Percentiles rank a stretch among this genome's conserved stretches.
phyloP scores from a whole-genome alignment of 2,888 invertebrate species.

The Cyclophora albipunctata region DNA sequence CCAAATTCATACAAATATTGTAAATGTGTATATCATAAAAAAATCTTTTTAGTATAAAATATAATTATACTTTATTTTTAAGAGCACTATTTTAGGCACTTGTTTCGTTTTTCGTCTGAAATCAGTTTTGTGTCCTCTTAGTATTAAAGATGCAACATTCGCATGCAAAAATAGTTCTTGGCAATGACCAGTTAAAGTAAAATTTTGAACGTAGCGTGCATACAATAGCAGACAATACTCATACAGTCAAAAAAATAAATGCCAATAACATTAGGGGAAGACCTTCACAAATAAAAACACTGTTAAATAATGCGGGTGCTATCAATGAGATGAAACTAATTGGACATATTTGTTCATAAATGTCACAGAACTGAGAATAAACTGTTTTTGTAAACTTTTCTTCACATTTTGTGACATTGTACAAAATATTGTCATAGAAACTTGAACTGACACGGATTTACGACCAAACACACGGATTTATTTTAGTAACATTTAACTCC shows the following conservation, averaged over 20 bases:
- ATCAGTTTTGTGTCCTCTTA: conserved; percentile 39
- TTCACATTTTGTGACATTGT: neutral
- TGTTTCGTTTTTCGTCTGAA: conserved; percentile 45
- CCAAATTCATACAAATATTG: conserved; percentile 12
- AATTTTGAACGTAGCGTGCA: too few relatives aligned
- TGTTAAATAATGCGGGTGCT: conserved; percentile 29
- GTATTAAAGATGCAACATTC: conserved; percentile 18
- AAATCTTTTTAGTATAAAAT: conserved; percentile 12
- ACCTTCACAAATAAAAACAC: conserved; percentile 24
- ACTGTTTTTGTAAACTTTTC: neutral
- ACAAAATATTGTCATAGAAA: conserved; percentile 9
- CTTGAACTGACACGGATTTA: conserved; percentile 11
- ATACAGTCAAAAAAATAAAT: too few relatives aligned
- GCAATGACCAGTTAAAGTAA: too few relatives aligned
- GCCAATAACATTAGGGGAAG: conserved; percentile 25
- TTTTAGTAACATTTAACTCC: neutral
- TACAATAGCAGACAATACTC: too few relatives aligned
- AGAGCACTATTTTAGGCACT: conserved; percentile 51
- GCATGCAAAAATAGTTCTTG: too few relatives aligned
- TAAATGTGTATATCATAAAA: conserved; percentile 15
- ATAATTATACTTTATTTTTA: conserved; percentile 18
- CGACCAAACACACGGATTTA: conserved; percentile 3
- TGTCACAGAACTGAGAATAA: neutral
- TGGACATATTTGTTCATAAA: conserved; percentile 15
- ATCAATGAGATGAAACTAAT: conserved; percentile 7